These are phyloP conservation scores for Scrobipalpa costella DNA, from an alignment of 2,888 invertebrate genomes.

Conservation along the genomic window DNA sequence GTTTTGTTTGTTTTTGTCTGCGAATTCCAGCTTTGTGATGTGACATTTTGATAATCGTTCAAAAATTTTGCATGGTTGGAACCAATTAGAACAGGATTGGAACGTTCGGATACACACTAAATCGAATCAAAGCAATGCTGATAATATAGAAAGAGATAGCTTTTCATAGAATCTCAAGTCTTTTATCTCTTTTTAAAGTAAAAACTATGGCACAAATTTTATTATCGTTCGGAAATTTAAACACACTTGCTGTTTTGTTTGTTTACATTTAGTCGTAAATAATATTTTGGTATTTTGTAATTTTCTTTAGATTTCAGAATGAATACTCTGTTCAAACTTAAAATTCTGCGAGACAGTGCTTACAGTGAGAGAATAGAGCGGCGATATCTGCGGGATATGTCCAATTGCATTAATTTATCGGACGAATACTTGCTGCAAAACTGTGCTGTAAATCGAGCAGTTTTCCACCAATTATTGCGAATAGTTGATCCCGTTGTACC, in stretches of 20 bases:
- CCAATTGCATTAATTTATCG: constrained; percentile 51
- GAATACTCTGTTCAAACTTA: constrained; percentile 52
- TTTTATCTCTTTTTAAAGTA: not conserved
- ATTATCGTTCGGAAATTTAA: not conserved
- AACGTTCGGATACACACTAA: not conserved
- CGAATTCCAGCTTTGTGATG: not conserved
- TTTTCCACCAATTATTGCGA: constrained; percentile 52
- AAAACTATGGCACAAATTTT: not conserved
- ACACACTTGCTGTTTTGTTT: not conserved
- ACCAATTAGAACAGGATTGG: too few species aligned
- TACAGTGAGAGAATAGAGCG: constrained; percentile 49
- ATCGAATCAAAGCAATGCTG: not conserved
- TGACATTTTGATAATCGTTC: not conserved
- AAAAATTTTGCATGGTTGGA: constrained; percentile 1
- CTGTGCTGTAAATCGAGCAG: constrained; percentile 49
- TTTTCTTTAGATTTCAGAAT: constrained; percentile 33
- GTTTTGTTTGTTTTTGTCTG: not conserved
- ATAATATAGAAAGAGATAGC: not conserved
- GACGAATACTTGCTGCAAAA: constrained; percentile 53
- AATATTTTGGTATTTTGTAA: not conserved
- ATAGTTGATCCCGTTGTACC: constrained; percentile 59
- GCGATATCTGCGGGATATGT: constrained; percentile 45
- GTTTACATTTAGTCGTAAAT: not conserved
- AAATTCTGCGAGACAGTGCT: constrained; percentile 51
- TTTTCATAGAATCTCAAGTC: not conserved